Base-by-base conservation (phyloP, 2,113 vertebrate genomes). In the Hyaena hyaena region DNA sequence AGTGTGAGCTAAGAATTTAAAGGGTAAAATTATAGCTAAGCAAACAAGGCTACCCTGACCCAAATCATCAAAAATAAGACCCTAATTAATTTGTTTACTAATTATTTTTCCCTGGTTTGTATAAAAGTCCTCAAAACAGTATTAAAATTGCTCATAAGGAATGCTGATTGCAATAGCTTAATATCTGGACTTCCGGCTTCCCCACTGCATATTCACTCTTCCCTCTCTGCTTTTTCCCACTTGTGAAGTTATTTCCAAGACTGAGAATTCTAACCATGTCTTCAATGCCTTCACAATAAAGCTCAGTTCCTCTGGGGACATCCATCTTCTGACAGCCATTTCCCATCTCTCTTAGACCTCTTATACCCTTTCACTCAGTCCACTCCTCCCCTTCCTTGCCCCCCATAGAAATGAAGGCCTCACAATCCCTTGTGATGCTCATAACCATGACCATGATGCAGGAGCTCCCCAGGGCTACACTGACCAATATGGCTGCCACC, bases 401-500 rank as follows among this genome's bases (percentile, higher is more conserved):
- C 12, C 9, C 16, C 43, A 33, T 12, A 33, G 31, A 11, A 63
- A 55, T 17, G 26, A 53, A 61, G 45, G 31, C 10, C 11, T 65
- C 71, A 6, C 7, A 3, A 2, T 21, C 4, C 14, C 24, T 65
- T 15, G 14, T 1, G 45, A 65, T 3, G 6, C 10, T 84, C 10
- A 0, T 63, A 17, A 53, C 63, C 21, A 0, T 31, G 17, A 35
- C 26, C n/a, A 53, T 9, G 9, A 35, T 0, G 2, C 7, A 7
- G 31, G 35, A 43, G 35, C 5, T 68, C 43, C 45, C 4, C 10
- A 3, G 4, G 24, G 16, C 45, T 61, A 10, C 4, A 11, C 14
- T 16, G 1, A 53, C 58, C 26, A 19, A 4, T 5, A 12, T n/a
- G 85, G 28, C 21, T 5, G 19, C 55, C n/a, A 63, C n/a, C 11